Evolutionary conservation across 1,140 invertebrate species (phyloP).

Genomic region (Chionoecetes opilio): DNA sequence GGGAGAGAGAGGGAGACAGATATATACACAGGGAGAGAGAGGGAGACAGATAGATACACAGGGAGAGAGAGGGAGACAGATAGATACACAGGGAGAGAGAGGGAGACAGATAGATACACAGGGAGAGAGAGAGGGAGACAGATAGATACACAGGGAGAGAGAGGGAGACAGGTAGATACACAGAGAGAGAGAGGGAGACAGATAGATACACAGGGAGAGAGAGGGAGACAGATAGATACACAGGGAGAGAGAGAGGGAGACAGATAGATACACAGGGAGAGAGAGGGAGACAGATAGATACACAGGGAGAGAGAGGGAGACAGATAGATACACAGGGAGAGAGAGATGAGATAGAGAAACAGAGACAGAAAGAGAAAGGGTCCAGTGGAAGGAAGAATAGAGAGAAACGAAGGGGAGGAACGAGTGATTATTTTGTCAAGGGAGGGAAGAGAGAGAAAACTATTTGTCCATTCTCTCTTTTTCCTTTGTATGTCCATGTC

Average conservation of each 20-base stretch:
- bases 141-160: not conserved
- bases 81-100: not conserved
- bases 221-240: not conserved
- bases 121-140: not conserved
- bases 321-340: not conserved
- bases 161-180: not conserved
- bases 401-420: not conserved
- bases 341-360: not conserved
- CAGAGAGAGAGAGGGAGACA: conserved; percentile 1
- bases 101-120: not conserved
- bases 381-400: not conserved
- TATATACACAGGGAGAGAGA: too few relatives aligned
- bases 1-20: conserved; percentile 8
- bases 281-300: too few relatives aligned
- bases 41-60: not conserved
- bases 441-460: not conserved
- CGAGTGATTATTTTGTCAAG: not conserved
- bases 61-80: not conserved
- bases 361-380: not conserved
- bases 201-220: too few relatives aligned
- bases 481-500: not conserved
- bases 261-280: not conserved
- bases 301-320: not conserved
- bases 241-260: not conserved
- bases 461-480: not conserved